These are phyloP conservation scores for Bimastos eiseni DNA, from an alignment of 2,888 invertebrate species.

Conservation along the genomic window DNA sequence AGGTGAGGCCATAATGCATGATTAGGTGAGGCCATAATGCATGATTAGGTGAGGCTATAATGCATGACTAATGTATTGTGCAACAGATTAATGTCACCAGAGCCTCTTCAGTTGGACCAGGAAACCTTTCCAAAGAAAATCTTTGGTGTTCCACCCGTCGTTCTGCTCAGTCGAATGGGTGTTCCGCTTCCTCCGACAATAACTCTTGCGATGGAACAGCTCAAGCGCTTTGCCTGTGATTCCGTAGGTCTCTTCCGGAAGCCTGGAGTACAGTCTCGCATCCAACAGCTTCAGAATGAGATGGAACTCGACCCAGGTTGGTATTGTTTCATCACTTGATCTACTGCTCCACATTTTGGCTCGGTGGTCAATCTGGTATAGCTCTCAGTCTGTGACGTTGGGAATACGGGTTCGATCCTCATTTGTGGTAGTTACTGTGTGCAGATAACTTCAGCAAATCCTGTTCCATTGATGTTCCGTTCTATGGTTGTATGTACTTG, in stretches of 20 bases:
- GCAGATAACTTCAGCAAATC: no score
- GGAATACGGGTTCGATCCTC: no score
- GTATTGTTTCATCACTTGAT: neutral
- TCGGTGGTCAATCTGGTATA: no score
- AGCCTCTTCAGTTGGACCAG: neutral
- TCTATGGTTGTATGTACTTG: no score
- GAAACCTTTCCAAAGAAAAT: slow-evolving; percentile 53
- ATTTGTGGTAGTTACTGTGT: no score
- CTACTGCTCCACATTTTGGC: no score
- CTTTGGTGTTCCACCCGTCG: slow-evolving; percentile 82
- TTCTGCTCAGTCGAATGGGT: slow-evolving; percentile 82
- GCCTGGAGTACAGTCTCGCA: slow-evolving; percentile 90
- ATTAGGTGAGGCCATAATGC: no score
- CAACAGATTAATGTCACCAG: neutral
- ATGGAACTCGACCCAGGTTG: slow-evolving; percentile 71
- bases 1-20: no score
- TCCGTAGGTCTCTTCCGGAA: slow-evolving; percentile 93
- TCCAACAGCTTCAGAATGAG: slow-evolving; percentile 79
- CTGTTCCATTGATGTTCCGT: no score
- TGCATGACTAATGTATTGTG: neutral
- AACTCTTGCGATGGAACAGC: slow-evolving; percentile 82
- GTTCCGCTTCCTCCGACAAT: slow-evolving; percentile 85
- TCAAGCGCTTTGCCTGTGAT: slow-evolving; percentile 81
- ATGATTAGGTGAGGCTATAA: neutral
- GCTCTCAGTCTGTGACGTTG: no score